These are phyloP conservation scores for Grallaria varia DNA, from an alignment of 2,113 vertebrate genomes.

Conservation along the genomic window DNA sequence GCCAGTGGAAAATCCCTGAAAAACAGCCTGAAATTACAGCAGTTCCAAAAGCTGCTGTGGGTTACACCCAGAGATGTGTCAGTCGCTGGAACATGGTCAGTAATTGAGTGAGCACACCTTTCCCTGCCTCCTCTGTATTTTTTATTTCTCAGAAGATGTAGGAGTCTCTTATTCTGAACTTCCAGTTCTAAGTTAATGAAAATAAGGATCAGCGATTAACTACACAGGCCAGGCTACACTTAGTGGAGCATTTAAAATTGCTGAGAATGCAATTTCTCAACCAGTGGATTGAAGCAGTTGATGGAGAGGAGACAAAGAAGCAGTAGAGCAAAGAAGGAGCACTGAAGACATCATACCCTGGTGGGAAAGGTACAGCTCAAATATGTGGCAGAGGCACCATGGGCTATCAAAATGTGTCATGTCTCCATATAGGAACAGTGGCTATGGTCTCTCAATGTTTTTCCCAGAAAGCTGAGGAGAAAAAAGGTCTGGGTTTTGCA, in stretches of 20 bases:
- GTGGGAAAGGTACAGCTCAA: not conserved
- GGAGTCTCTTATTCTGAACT: not conserved
- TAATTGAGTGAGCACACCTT: slow-evolving; percentile 4
- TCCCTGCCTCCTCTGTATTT: not conserved
- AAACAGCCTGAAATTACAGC: not conserved
- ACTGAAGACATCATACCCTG: not conserved
- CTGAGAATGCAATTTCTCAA: not conserved
- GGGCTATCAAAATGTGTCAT: not conserved
- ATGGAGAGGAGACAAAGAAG: not conserved
- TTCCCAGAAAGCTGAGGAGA: not conserved
- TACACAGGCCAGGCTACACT: not conserved
- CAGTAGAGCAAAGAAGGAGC: not conserved
- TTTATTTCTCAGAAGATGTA: not conserved
- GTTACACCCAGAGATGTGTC: not conserved
- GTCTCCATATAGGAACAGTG: not conserved
- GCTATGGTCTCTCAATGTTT: not conserved
- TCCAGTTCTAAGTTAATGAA: not conserved
- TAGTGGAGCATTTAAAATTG: not conserved
- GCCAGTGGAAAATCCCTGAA: slow-evolving; percentile 7
- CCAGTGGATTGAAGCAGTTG: not conserved
- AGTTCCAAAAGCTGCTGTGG: not conserved
- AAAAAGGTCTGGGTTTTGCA: not conserved
- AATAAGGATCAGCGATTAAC: not conserved
- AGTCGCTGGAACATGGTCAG: not conserved
- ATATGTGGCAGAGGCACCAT: not conserved